Base-by-base conservation (phyloP, 2,888 invertebrate species). In the Tenthredo distinguenda region DNA sequence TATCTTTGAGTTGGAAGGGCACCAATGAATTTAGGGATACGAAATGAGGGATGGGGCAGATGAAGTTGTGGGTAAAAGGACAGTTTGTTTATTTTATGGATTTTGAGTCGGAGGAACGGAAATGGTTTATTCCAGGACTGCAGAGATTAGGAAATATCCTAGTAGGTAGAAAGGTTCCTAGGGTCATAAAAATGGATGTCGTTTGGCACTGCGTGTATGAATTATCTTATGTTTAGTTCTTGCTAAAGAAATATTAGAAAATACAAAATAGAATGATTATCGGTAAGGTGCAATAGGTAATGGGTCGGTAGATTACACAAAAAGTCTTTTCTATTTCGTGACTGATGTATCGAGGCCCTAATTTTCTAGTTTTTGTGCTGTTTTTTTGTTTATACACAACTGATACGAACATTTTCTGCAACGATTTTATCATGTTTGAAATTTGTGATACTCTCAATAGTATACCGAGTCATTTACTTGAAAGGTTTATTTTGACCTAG, bases 401-500 rank as follows among this genome's bases (percentile, higher is more conserved):
- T 47, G 47, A 15, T 15, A 10, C 3, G 2, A 43, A 43, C 15
- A 47, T 47, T 47, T 47, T 47, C 47, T 47, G 47, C 6, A 72
- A 34, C n/a, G n/a, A 37, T 72, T 9, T 40, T n/a, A 18, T 15
- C n/a, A 34, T 40, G 1, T 4, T 72, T 37, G n/a, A 40, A 72
- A 37, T 40, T 40, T 21, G 37, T 37, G n/a, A 40, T 37, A 72
- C 6, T 72, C 40, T n/a, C 10, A 40, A 40, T 40, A 72, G n/a
- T 1, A 47, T 47, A 37, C 21, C 2, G 18, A 40, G 40, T 72
- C 40, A 40, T 72, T 72, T n/a, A n/a, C n/a, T 40, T 72, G 2
- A 72, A 72, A 72, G 72, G 40, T 72, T 72, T n/a, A n/a, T 37
- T 72, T 72, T 10, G 72, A 72, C n/a, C 34, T n/a, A 37, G 40